Percentiles rank a stretch among this genome's conserved stretches.
Conservation (phyloP, 2,113 vertebrate species). For the Upupa epops region DNA sequence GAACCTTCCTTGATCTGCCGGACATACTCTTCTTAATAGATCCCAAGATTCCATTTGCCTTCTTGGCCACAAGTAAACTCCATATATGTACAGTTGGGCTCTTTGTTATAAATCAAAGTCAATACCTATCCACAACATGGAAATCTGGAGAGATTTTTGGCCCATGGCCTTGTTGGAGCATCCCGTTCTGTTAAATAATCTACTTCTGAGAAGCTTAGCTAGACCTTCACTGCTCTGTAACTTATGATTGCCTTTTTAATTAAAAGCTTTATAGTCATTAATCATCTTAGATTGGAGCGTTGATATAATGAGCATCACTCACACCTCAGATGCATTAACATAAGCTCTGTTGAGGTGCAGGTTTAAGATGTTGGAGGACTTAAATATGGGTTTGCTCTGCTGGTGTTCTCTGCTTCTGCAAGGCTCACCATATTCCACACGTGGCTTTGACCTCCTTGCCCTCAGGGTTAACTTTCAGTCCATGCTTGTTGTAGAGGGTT, state of each 20-base stretch:
- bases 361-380: neutral
- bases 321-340: neutral
- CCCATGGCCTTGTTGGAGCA: neutral
- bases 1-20: too few relatives aligned
- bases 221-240: conserved; percentile 31
- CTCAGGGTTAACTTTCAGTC: neutral
- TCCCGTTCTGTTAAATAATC: conserved; percentile 36
- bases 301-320: neutral
- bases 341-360: neutral
- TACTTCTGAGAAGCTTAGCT: conserved; percentile 35
- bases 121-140: neutral
- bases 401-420: neutral
- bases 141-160: neutral
- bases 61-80: neutral
- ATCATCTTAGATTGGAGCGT: conserved; percentile 31
- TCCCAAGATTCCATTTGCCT: too few relatives aligned
- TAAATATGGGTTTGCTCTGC: neutral
- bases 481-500: too few relatives aligned
- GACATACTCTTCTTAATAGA: too few relatives aligned
- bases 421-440: neutral
- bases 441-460: neutral
- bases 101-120: neutral
- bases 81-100: neutral
- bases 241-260: conserved; percentile 58
- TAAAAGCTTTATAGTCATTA: conserved; percentile 51